These are phyloP conservation scores for Selene dorsalis DNA, from an alignment of 2,797 vertebrate species.

Conservation along the genomic window DNA sequence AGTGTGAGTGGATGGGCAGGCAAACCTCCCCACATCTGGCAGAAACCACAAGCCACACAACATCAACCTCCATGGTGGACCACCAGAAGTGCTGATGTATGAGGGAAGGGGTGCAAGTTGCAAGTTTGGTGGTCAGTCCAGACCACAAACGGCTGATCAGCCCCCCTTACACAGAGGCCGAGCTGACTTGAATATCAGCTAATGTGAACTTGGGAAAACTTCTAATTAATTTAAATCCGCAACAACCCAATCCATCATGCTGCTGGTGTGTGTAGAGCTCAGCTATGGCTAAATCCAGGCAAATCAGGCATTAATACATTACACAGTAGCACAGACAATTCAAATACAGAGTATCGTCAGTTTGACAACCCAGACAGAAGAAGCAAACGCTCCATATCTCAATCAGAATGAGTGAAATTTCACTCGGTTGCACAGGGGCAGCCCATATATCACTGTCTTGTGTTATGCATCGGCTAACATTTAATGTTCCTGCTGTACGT, in stretches of 20 bases:
- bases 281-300: neutral
- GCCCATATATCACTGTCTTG: too few relatives aligned
- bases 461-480: too few relatives aligned
- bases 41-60: neutral
- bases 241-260: neutral
- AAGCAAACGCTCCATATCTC: neutral
- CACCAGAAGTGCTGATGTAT: neutral
- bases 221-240: neutral
- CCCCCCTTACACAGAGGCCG: neutral
- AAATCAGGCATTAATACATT: neutral
- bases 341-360: neutral
- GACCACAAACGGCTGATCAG: neutral
- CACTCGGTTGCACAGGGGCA: too few relatives aligned
- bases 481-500: too few relatives aligned
- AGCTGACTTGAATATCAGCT: neutral
- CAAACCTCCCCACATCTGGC: neutral
- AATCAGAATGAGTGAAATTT: too few relatives aligned
- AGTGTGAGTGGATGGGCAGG: neutral
- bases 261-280: neutral
- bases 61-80: neutral
- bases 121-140: neutral
- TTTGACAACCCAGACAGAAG: too few relatives aligned
- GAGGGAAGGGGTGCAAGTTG: neutral
- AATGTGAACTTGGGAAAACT: neutral
- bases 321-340: neutral